Base-by-base conservation (phyloP, 2,888 invertebrate species). In the Dolichomitus sp. region DNA sequence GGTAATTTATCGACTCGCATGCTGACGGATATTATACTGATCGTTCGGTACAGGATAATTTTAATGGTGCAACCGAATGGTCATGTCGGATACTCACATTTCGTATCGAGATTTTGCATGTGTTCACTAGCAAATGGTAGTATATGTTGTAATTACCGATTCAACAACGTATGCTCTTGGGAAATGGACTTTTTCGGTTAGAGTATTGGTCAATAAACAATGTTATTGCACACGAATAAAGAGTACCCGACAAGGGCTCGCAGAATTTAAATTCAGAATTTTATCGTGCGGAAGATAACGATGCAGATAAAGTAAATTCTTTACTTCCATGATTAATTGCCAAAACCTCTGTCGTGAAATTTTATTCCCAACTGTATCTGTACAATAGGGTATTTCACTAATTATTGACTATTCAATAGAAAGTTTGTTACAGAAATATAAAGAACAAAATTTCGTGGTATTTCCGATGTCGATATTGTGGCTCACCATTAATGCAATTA, bases 401-500 rank as follows among this genome's bases (percentile, higher is more conserved):
- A 23, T 23, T 23, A 23, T 23, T 23, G 23, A 2, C 23, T 23
- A 23, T 23, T 23, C 23, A 23, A 23, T 1, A 23, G 23, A 23
- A 23, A 23, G 1, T 23, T 23, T 2, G 23, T 1, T 23, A 23
- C 23, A 23, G 23, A 23, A 23, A 23, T 23, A 23, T 23, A 23
- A 23, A 2, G 23, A 23, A 23, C 23, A 23, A 23, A 23, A 23
- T 23, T 23, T 23, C 23, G 23, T 19, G 42, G 30, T 33, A 19
- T 19, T 19, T 33, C 45, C 57, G 17, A 45, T 54, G n/a, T 40
- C 61, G 61, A 69, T 45, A 45, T 27, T 12, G 59, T 12, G 40
- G 30, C 45, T 7, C 17, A 42, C 57, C 57, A 70, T 70, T 57
- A 57, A 72, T 72, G 70, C 70, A 72, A 72, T 72, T 72, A 57